Conservation (phyloP, 92 coral and sea anemone genomes). For the Scolanthus callimorphus region DNA sequence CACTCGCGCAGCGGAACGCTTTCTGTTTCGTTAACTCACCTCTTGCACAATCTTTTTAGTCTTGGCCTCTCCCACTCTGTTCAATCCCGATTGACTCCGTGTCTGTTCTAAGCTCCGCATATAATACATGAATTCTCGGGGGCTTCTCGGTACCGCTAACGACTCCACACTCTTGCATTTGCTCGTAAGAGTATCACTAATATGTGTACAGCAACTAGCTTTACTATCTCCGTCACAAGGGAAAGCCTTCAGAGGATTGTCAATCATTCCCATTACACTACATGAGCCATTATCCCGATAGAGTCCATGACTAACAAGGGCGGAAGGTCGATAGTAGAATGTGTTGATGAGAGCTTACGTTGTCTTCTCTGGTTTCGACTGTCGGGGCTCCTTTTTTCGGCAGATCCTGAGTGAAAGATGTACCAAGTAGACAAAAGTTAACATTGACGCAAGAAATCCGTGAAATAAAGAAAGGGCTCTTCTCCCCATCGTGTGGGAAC, state of each 20-base stretch:
- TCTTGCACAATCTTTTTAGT: too few species aligned
- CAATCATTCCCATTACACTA: constrained; percentile 34
- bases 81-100: constrained; percentile 9
- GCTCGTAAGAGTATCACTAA: constrained; percentile 1
- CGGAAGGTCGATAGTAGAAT: constrained; percentile 39
- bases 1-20: too few species aligned
- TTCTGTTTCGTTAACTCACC: too few species aligned
- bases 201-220: not conserved
- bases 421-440: not conserved
- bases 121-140: constrained; percentile 45
- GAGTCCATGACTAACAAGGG: constrained; percentile 25
- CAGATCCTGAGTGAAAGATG: constrained; percentile 10
- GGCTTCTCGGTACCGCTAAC: constrained; percentile 37
- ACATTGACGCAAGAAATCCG: too few species aligned
- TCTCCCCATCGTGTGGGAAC: too few species aligned
- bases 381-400: constrained; percentile 6
- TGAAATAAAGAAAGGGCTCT: too few species aligned
- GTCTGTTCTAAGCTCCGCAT: constrained; percentile 28
- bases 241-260: constrained; percentile 23
- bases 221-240: constrained; percentile 2
- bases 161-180: constrained; percentile 31
- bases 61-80: not conserved
- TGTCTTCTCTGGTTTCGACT: constrained; percentile 23
- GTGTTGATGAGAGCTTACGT: constrained; percentile 24
- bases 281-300: constrained; percentile 5